phyloP scores from a whole-genome alignment of 2,797 vertebrate species.

The Gephyroberyx darwinii region DNA sequence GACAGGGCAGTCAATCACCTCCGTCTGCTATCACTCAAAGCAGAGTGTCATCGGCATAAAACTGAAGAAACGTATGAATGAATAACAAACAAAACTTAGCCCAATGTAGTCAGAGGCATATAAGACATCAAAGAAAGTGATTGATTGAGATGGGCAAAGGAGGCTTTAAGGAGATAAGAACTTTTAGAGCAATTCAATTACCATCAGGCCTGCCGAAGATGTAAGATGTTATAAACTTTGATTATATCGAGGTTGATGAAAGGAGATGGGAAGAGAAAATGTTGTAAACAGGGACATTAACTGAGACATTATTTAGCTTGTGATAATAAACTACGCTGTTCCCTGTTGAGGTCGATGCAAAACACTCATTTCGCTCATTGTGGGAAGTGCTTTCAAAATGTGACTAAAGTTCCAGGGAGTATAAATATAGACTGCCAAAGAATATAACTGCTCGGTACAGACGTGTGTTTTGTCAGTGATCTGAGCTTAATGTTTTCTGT shows the following conservation, averaged over 20 bases:
- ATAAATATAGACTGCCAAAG: conserved; percentile 4
- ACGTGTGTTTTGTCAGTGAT: conserved; percentile 55
- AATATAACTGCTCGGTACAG: conserved; percentile 14
- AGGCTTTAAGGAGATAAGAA: conserved; percentile 86
- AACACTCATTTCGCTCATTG: conserved; percentile 42
- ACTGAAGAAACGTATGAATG: conserved; percentile 52
- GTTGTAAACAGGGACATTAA: conserved; percentile 53
- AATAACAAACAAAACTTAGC: conserved; percentile 58
- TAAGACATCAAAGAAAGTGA: conserved; percentile 76
- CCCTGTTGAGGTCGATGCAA: conserved; percentile 2
- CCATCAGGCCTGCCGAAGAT: conserved; percentile 73
- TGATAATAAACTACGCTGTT: conserved; percentile 32
- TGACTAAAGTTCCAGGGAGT: not conserved
- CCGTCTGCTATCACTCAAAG: conserved; percentile 70
- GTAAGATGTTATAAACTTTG: conserved; percentile 58
- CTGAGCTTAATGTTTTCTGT: conserved; percentile 61
- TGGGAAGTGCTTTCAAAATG: conserved; percentile 24
- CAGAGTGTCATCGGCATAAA: conserved; percentile 77
- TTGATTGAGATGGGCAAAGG: conserved; percentile 84
- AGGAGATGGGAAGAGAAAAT: conserved; percentile 47
- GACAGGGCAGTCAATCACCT: conserved; percentile 68
- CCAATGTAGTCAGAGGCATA: conserved; percentile 75
- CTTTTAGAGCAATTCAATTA: conserved; percentile 89
- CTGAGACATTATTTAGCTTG: conserved; percentile 43
- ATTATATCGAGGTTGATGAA: conserved; percentile 60